Base-by-base conservation (phyloP, 30 jellyfish, hydroid and myxozoan species). In the Cassiopea andromeda region DNA sequence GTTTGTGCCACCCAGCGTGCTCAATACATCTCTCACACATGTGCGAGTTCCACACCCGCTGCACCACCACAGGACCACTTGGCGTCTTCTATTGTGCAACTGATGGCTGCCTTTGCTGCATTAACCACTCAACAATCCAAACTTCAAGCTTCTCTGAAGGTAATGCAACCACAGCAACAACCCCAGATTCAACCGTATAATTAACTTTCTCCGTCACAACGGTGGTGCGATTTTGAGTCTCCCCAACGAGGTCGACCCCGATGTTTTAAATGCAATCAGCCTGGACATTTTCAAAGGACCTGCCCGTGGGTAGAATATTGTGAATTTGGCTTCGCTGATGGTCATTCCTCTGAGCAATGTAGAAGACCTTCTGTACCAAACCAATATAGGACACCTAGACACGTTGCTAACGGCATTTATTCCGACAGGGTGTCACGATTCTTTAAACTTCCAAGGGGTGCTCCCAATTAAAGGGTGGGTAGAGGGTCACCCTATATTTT, bases 371-470 rank as follows among this genome's bases (percentile, higher is more conserved):
- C 7, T 54, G 64, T 54, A 3, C 64, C 64, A 54, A 6, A 10
- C 64, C 64, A 54, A 27, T 27, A 27, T 27, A 27, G 38, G 38
- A 27, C 38, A 10, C 64, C 64, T 54, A 54, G 64, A 54, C 7
- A 54, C 64, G 12, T 54, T 54, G 7, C 64, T 54, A 54, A 54
- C 10, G 64, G 12, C 12, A 10, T 54, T 3, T 3, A 54, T 54
- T 10, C 64, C 12, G 12, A 10, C 7, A 54, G 12, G 64, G 64
- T 54, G 64, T 54, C 64, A 54, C 12, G 64, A 80, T 80, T 80
- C 89, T 83, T 83, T 83, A 83, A 83, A 68, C 92, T 67, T 69
- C 92, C 69, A 83, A 44, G 90, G 66, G 69, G 81, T 59, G 90
- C 38, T 27, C 38, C 81, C 90, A 81, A 57, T 77, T 16, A 69